Evolutionary conservation across 2,888 invertebrate genomes (phyloP).

Genomic region (Syritta pipiens): DNA sequence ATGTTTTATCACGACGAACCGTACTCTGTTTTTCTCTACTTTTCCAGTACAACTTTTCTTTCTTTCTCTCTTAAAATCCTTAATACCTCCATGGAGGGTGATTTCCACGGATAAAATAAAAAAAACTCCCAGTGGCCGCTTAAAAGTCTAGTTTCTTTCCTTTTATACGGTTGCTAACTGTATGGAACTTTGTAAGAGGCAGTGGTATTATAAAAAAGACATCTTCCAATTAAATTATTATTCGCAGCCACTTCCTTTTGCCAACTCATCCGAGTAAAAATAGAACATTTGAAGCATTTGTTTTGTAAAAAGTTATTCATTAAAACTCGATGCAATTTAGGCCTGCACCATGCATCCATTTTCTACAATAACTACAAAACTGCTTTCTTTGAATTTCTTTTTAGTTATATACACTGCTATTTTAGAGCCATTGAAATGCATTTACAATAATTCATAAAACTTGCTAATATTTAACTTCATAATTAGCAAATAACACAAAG

Average conservation of each 20-base stretch:
- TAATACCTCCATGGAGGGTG: conserved; percentile 51
- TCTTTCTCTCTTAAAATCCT: too few species aligned
- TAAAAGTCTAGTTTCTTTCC: not conserved
- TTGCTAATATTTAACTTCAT: conserved; percentile 29
- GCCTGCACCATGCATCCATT: too few species aligned
- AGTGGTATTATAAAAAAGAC: not conserved
- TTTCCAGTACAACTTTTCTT: conserved; percentile 23
- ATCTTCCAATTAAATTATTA: not conserved
- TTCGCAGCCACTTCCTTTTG: not conserved
- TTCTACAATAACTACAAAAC: too few species aligned
- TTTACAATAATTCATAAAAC: conserved; percentile 1
- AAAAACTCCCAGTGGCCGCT: not conserved
- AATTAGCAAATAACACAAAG: conserved; percentile 35
- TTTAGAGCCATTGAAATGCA: not conserved
- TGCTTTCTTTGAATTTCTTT: too few species aligned
- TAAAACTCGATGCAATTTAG: too few species aligned
- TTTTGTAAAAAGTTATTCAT: too few species aligned
- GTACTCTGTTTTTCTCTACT: conserved; percentile 12
- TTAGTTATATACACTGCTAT: too few species aligned
- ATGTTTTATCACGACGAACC: conserved; percentile 36
- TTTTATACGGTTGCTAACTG: conserved; percentile 17
- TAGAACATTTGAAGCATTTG: too few species aligned
- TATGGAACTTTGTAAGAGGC: conserved; percentile 29
- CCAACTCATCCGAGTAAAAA: not conserved
- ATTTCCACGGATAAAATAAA: conserved; percentile 40